Conservation (phyloP, 2,888 invertebrate genomes). For the Leptinotarsa tumamoca region DNA sequence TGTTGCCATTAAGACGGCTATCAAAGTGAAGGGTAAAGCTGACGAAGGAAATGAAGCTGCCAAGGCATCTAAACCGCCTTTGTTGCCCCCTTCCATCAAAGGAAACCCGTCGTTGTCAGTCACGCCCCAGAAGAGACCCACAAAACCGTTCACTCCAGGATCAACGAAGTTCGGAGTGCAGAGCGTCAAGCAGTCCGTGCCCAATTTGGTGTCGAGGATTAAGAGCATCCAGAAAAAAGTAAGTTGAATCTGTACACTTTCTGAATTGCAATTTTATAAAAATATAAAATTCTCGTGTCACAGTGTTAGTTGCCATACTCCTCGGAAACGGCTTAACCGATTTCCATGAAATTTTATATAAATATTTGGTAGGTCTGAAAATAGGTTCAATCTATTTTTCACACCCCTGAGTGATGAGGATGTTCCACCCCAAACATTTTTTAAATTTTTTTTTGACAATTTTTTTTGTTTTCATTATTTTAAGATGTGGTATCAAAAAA, state of each 20-base stretch:
- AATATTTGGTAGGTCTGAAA: too few relatives aligned
- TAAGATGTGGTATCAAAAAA: too few relatives aligned
- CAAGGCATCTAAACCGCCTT: constrained; percentile 54
- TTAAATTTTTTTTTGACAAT: too few relatives aligned
- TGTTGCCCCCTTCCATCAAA: constrained; percentile 66
- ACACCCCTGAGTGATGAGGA: too few relatives aligned
- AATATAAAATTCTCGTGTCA: too few relatives aligned
- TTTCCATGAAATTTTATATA: too few relatives aligned
- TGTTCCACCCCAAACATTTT: too few relatives aligned
- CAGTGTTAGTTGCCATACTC: too few relatives aligned
- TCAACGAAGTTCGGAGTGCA: constrained; percentile 62
- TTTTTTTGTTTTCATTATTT: too few relatives aligned
- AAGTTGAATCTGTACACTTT: constrained; percentile 36
- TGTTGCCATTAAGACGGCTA: constrained; percentile 87
- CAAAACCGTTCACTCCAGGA: constrained; percentile 59
- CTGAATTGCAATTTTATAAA: not conserved
- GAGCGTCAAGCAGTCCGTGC: constrained; percentile 62
- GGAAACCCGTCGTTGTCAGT: constrained; percentile 74
- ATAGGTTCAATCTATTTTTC: too few relatives aligned
- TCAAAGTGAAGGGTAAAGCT: constrained; percentile 73
- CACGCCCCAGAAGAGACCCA: constrained; percentile 66
- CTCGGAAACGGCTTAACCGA: too few relatives aligned
- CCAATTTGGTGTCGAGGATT: constrained; percentile 62
- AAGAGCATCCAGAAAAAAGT: constrained; percentile 58
- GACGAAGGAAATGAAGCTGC: constrained; percentile 30